Evolutionary conservation across 2,888 invertebrate genomes (phyloP), one percentile per base, ranked within the genome.

Genomic region (Andrena haemorrhoa): DNA sequence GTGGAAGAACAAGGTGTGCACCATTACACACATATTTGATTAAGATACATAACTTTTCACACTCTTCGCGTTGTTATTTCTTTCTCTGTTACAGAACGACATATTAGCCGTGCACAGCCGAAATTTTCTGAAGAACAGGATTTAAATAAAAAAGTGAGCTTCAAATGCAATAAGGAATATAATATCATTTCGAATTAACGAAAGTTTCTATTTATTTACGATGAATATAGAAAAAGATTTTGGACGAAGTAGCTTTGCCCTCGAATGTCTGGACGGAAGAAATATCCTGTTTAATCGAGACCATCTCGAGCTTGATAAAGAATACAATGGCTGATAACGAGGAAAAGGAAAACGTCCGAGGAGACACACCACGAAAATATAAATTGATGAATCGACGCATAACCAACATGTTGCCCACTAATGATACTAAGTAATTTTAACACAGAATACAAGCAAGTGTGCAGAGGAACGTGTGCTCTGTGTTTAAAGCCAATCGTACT

Each of bases 321-420:
- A n/a, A 33, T 4, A 29, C 33, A 8, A 41, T 70, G 20, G 8
- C 29, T 2, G 53, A 76, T 0, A 64, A 29, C 16, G 77, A 77
- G 29, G 77, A 82, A 1, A 83, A 82, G 33, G 77, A 83, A 20
- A 76, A 82, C 6, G 29, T 74, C n/a, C 23, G 23, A 23, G 23
- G 23, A 23, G 16, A 10, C 49, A 33, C 31, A 6, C 20, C 12
- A 29, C 60, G 20, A n/a, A 69, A 23, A 47, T 53, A 20, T 33
- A 79, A 69, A 10, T 20, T 16, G 16, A 41, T 12, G 1, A 41
- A 60, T 31, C 65, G 33, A 51, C 70, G 41, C 8, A 2, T 20
- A 7, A 0, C 47, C 3, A 70, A 51, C 26, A 51, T 2, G n/a
- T 6, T 20, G 1, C 7, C 60, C 33, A 3, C 6, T 12, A 60